A percentile compares a stretch with the other conserved stretches of the same genome.
Evolutionary conservation across 2,888 invertebrate genomes (phyloP).

Genomic region (Phortica magna): DNA sequence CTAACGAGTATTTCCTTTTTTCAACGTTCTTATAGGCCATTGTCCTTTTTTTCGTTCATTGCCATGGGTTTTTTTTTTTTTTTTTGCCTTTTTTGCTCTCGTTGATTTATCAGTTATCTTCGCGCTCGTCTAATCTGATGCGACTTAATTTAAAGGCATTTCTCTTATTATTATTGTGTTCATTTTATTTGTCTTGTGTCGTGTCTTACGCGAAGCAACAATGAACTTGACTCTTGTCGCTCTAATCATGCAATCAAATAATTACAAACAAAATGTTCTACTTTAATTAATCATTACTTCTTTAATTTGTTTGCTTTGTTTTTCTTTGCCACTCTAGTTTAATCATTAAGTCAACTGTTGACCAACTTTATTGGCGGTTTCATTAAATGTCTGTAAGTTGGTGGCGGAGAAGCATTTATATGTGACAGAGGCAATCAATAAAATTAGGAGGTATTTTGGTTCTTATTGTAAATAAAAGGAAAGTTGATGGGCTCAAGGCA

Average conservation of each 20-base stretch:
- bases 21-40: background rate
- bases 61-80: background rate
- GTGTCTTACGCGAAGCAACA: background rate
- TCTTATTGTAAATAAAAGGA: no score
- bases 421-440: background rate
- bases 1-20: constrained; percentile 18
- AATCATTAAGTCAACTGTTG: background rate
- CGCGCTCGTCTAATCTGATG: constrained; percentile 2
- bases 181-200: background rate
- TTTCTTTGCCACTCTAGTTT: background rate
- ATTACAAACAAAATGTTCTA: constrained; percentile 10
- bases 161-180: background rate
- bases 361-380: background rate
- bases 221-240: background rate
- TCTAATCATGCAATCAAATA: constrained; percentile 16
- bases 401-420: no score
- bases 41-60: background rate
- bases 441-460: background rate
- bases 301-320: constrained; percentile 4
- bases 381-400: background rate
- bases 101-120: constrained; percentile 18
- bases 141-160: constrained; percentile 1
- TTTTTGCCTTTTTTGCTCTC: background rate
- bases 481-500: no score
- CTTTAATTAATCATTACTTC: constrained; percentile 9